Conservation (phyloP, 2,888 invertebrate species). For the Epinotia bilunana region DNA sequence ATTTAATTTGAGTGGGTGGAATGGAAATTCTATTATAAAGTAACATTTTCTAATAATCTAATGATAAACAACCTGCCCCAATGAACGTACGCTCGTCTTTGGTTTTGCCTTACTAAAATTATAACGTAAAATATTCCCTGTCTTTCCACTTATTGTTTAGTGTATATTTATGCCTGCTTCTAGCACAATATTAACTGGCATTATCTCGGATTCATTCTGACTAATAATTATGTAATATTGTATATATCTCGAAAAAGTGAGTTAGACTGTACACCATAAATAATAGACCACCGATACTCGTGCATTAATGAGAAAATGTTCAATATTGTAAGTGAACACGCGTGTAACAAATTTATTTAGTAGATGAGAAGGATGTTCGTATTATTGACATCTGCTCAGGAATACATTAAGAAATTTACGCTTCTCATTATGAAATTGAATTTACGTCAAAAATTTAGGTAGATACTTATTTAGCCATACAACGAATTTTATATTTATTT, state of each 20-base stretch:
- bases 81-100: neutral
- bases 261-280: neutral
- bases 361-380: constrained; percentile 17
- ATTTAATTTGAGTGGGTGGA: neutral
- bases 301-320: constrained; percentile 37
- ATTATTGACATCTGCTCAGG: constrained; percentile 7
- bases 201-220: too few species aligned
- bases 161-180: neutral
- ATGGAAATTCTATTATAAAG: neutral
- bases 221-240: too few species aligned
- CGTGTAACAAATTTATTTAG: constrained; percentile 37
- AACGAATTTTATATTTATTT: neutral
- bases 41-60: neutral
- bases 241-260: neutral
- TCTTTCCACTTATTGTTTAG: neutral
- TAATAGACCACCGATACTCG: neutral
- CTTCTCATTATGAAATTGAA: neutral
- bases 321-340: constrained; percentile 35
- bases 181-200: neutral
- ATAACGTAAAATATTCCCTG: neutral
- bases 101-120: neutral
- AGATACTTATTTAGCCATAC: neutral
- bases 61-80: neutral
- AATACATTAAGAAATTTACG: neutral
- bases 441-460: neutral